Conservation (phyloP, 2,797 vertebrate genomes). For the Eulemur coronatus region DNA sequence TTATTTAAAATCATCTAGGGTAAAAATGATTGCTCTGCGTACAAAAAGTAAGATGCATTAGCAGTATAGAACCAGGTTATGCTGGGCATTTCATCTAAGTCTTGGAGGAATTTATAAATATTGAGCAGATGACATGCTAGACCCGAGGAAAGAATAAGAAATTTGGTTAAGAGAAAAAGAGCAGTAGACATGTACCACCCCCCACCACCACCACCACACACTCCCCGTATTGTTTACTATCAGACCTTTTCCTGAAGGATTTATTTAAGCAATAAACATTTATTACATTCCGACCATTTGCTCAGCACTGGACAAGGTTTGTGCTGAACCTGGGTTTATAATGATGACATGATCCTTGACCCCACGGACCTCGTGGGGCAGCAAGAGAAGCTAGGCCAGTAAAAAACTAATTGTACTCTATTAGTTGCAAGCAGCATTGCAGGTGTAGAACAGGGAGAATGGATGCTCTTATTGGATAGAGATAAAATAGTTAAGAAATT, state of each 20-base stretch:
- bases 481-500: slow-evolving; percentile 4
- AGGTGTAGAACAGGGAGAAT: background rate
- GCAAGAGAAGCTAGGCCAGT: background rate
- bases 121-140: background rate
- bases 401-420: slow-evolving; percentile 38
- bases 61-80: background rate
- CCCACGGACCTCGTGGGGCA: background rate
- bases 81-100: background rate
- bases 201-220: background rate
- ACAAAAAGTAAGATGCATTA: slow-evolving; percentile 38
- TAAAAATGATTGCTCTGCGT: slow-evolving; percentile 32
- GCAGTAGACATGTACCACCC: background rate
- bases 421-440: background rate
- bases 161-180: background rate
- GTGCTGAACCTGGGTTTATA: slow-evolving; percentile 32
- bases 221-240: background rate
- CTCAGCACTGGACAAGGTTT: slow-evolving; percentile 52
- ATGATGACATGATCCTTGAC: slow-evolving; percentile 53
- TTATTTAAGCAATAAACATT: slow-evolving; percentile 66
- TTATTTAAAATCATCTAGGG: slow-evolving; percentile 33
- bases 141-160: background rate
- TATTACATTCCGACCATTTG: slow-evolving; percentile 53
- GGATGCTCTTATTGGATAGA: background rate
- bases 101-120: background rate
- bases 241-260: slow-evolving; percentile 43